Evolutionary conservation across 2,113 vertebrate species (phyloP), one percentile per base, ranked within the genome.

Genomic region (Boleophthalmus pectinirostris): DNA sequence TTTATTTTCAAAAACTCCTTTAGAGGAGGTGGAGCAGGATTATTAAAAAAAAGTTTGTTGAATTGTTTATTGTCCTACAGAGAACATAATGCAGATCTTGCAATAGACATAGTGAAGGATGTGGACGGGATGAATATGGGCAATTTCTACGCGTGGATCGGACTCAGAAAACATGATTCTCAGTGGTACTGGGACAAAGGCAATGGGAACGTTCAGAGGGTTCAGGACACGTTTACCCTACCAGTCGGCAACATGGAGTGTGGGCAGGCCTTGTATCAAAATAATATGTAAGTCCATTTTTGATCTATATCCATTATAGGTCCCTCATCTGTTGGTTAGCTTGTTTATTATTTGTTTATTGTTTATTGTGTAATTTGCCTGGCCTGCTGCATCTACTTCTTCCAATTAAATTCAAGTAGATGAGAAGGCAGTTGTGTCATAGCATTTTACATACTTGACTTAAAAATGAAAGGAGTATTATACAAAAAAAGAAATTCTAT

Each of bases 191-290:
- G 58, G 58, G 24, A 61, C 58, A 61, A 61, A 33, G 25, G 25
- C 15, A 18, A 2, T 18, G 14, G 14, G 2, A 15, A 1, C 14
- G 1, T 6, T 21, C 20, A 56, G 25, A 5, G 0, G 1, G 25
- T 61, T 61, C 25, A 61, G 16, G 8, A 3, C 5, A 9, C 0
- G 0, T 33, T 33, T 8, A 0, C 0, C 1, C 1, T 1, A 8
- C 58, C 58, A 18, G 2, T 0, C 7, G 25, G 58, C 15, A 18
- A 33, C 25, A 16, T 20, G 25, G 25, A 61, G 25, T 61, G 58
- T 18, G 58, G 25, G 15, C 25, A 10, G 58, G 58, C 15, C 58
- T 9, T 8, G 1, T 61, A 3, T 60, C 2, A 5, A 1, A 29
- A 3, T 33, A 0, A 5, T 10, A 8, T 1, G 58, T 61, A 61